A percentile compares a stretch with the other conserved stretches of the same genome.
Evolutionary conservation across 2,797 vertebrate species (phyloP).

Genomic region (Helarctos malayanus): DNA sequence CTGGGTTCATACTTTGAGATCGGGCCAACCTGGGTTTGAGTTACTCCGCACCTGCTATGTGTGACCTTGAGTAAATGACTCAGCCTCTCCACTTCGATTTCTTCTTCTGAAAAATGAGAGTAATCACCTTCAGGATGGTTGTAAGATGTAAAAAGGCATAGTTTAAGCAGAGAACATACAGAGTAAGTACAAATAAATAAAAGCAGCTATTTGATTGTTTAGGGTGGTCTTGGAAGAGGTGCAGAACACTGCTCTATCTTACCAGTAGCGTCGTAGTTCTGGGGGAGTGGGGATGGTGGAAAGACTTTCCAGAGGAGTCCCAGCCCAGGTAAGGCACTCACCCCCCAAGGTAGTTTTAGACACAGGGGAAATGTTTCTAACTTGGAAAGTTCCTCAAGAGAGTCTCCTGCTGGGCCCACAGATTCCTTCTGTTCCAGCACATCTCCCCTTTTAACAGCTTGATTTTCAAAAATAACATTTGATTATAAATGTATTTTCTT

Average conservation of each 20-base stretch:
- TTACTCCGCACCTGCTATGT: not conserved
- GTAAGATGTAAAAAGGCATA: not conserved
- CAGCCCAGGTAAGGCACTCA: not conserved
- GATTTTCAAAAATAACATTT: not conserved
- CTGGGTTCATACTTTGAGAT: not conserved
- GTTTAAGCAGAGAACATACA: not conserved
- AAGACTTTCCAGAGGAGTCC: not conserved
- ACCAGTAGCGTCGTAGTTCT: not conserved
- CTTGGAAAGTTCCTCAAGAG: not conserved
- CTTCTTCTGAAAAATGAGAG: not conserved
- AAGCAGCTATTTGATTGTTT: not conserved
- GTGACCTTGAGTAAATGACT: not conserved
- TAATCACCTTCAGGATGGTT: not conserved
- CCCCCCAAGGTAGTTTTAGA: not conserved
- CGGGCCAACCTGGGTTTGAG: not conserved
- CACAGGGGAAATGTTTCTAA: not conserved
- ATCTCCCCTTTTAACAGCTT: not conserved
- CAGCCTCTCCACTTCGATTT: not conserved
- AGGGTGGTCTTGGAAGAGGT: not conserved
- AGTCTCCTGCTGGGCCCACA: not conserved
- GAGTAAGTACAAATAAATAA: not conserved
- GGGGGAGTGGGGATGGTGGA: fast-evolving
- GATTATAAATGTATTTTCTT: not conserved
- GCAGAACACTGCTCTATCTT: not conserved
- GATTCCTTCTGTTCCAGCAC: not conserved